These are phyloP conservation scores for Philaenus spumarius DNA, from an alignment of 1,140 invertebrate species.

Conservation along the genomic window DNA sequence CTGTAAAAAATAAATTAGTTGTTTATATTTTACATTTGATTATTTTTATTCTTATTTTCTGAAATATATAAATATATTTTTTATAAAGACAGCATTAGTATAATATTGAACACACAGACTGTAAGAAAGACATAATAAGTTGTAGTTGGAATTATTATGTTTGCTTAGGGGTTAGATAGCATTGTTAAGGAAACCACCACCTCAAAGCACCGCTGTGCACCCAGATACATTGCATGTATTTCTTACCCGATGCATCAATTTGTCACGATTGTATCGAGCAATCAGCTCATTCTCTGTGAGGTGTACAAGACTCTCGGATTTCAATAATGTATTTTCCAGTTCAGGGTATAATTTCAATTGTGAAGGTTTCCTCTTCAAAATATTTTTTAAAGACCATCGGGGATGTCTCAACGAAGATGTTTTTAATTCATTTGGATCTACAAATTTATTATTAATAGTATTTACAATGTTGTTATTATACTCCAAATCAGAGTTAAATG, in stretches of 20 bases:
- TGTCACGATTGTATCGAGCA: conserved; percentile 40
- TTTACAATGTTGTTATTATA: neutral
- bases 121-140: neutral
- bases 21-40: too few relatives aligned
- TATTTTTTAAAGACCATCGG: neutral
- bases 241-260: conserved; percentile 44
- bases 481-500: conserved; percentile 4
- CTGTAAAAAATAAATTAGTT: too few relatives aligned
- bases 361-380: conserved; percentile 10
- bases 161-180: neutral
- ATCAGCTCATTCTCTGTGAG: conserved; percentile 40
- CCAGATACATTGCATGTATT: neutral
- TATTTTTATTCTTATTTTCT: too few relatives aligned
- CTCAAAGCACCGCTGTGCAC: neutral
- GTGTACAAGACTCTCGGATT: conserved; percentile 44
- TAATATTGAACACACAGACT: neutral
- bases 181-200: neutral
- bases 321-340: conserved; percentile 42
- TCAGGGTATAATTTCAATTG: conserved; percentile 32
- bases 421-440: neutral
- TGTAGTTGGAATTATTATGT: neutral
- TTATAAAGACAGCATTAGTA: neutral
- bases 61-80: too few relatives aligned
- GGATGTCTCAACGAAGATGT: neutral
- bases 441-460: neutral